Percentiles rank a stretch among this genome's conserved stretches.
These are phyloP conservation scores for Chymomyza caudatula DNA, from an alignment of 2,888 invertebrate genomes.

Conservation along the genomic window DNA sequence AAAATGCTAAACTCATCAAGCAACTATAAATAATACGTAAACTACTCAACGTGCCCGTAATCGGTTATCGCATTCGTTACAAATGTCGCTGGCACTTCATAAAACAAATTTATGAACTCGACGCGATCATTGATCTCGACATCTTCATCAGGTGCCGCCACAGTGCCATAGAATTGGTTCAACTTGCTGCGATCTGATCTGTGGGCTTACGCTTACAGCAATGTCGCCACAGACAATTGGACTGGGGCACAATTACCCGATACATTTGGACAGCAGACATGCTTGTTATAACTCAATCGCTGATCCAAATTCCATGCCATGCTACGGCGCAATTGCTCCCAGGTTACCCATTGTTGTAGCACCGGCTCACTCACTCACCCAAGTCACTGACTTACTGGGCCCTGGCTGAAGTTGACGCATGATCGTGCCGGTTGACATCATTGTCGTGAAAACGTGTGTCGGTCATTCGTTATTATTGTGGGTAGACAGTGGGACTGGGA, in stretches of 20 bases:
- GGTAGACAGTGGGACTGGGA: slow-evolving; percentile 40
- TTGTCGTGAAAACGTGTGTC: slow-evolving; percentile 70
- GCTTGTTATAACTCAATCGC: slow-evolving; percentile 66
- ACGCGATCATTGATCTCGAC: slow-evolving; percentile 72
- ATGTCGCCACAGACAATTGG: slow-evolving; percentile 30
- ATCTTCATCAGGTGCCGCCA: slow-evolving; percentile 68
- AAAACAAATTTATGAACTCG: slow-evolving; percentile 74
- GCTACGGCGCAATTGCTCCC: slow-evolving; percentile 58
- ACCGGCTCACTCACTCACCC: neutral
- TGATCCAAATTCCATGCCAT: slow-evolving; percentile 69
- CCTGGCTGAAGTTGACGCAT: slow-evolving; percentile 39
- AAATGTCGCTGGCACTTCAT: slow-evolving; percentile 73
- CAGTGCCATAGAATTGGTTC: slow-evolving; percentile 4
- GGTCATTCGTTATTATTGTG: slow-evolving; percentile 52
- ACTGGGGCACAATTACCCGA: slow-evolving; percentile 28
- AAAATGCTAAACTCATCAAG: slow-evolving; percentile 14
- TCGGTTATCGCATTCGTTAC: slow-evolving; percentile 58
- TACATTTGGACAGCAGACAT: slow-evolving; percentile 9
- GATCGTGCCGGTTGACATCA: slow-evolving; percentile 63
- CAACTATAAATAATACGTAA: slow-evolving; percentile 17
- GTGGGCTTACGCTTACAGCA: slow-evolving; percentile 36
- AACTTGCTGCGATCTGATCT: slow-evolving; percentile 15
- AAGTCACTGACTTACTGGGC: slow-evolving; percentile 11
- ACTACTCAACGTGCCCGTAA: slow-evolving; percentile 12
- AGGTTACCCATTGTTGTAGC: slow-evolving; percentile 70